A percentile compares a stretch with the other conserved stretches of the same genome.
phyloP scores from a whole-genome alignment of 2,797 vertebrate species.

The Tangara arthus region DNA sequence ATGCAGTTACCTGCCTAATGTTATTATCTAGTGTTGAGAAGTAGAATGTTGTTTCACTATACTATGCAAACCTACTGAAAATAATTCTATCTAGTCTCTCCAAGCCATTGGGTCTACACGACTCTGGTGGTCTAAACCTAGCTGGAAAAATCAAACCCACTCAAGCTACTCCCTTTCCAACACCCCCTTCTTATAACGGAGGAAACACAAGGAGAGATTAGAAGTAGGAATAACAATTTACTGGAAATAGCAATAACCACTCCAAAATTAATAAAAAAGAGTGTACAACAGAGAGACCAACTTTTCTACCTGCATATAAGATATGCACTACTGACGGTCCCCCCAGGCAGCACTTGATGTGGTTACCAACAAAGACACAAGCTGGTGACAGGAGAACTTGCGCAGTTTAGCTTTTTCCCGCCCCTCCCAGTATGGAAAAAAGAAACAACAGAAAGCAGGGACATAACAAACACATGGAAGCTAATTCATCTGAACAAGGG shows the following conservation, averaged over 20 bases:
- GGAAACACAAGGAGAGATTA: neutral
- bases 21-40: neutral
- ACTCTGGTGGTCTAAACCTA: neutral
- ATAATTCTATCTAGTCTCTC: neutral
- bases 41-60: neutral
- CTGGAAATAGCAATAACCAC: neutral
- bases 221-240: neutral
- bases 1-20: neutral
- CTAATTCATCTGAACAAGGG: neutral
- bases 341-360: neutral
- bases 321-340: neutral
- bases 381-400: neutral
- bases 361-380: neutral
- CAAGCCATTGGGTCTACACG: accelerated
- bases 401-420: neutral
- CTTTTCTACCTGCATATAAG: neutral
- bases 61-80: neutral
- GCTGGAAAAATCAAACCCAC: neutral
- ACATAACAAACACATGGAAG: no score
- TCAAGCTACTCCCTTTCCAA: neutral
- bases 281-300: neutral
- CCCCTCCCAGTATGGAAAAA: neutral
- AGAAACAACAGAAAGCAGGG: accelerated
- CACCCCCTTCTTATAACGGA: accelerated
- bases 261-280: neutral